A percentile compares a stretch with the other conserved stretches of the same genome.
Conservation (phyloP, 2,888 invertebrate genomes). For the Amblyjoppa proteus region DNA sequence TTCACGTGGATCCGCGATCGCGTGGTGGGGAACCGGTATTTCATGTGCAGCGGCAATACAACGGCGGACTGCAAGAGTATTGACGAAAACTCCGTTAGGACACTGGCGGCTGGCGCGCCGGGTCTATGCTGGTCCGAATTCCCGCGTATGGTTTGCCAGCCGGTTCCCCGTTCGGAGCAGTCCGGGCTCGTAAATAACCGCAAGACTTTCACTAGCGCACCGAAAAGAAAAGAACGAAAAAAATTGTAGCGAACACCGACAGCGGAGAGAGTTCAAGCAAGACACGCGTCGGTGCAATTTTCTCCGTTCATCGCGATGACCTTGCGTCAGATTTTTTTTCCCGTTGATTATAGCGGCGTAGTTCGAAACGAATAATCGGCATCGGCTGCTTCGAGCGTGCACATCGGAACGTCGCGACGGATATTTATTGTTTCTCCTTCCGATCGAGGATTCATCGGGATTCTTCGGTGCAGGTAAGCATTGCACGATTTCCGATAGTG, state of each 20-base stretch:
- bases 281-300: neutral
- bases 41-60: neutral
- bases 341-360: constrained; percentile 1
- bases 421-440: neutral
- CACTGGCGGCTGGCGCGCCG: neutral
- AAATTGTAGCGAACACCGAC: neutral
- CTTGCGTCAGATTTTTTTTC: neutral
- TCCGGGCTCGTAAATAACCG: neutral
- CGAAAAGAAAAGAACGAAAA: neutral
- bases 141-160: neutral
- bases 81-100: neutral
- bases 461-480: neutral
- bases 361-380: neutral
- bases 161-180: neutral
- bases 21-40: neutral
- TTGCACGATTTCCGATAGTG: neutral
- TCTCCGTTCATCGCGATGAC: neutral
- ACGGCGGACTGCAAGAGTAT: neutral
- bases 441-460: neutral
- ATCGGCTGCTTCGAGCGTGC: neutral
- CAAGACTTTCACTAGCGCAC: constrained; percentile 7
- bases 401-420: neutral
- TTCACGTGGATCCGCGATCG: neutral
- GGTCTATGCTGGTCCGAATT: neutral
- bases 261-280: neutral